Evolutionary conservation across 2,797 vertebrate species (phyloP).

Genomic region (Crocodylus rhombifer): DNA sequence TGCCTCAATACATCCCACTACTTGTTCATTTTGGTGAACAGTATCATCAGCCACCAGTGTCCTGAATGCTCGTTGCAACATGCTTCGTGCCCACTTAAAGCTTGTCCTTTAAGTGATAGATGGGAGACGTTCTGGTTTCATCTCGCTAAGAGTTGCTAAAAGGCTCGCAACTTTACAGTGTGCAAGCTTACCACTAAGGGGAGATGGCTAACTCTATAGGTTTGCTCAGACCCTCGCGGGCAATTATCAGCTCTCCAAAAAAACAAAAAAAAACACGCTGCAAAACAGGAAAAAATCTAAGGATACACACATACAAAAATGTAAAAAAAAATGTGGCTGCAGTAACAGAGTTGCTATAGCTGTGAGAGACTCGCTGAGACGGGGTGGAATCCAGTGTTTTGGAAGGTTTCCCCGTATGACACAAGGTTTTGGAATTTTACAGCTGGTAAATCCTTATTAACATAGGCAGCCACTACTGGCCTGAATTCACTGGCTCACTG

Average conservation of each 20-base stretch:
- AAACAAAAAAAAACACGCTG: constrained; percentile 78
- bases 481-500: constrained; percentile 79
- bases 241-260: neutral
- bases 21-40: neutral
- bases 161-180: neutral
- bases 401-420: constrained; percentile 91
- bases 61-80: neutral
- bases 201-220: constrained; percentile 22
- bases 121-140: neutral
- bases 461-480: constrained; percentile 86
- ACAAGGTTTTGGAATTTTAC: constrained; percentile 89
- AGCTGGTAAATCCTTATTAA: constrained; percentile 91
- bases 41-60: neutral
- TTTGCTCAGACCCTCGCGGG: constrained; percentile 34
- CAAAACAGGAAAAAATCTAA: constrained; percentile 85
- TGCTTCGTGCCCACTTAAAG: neutral
- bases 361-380: constrained; percentile 76
- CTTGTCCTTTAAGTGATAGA: neutral
- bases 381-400: constrained; percentile 90
- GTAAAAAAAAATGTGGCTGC: constrained; percentile 72
- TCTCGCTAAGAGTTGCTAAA: neutral
- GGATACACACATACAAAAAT: constrained; percentile 66
- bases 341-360: constrained; percentile 82
- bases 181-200: neutral
- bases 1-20: neutral